Conservation (phyloP, 2,113 vertebrate genomes). For the Gobio gobio region DNA sequence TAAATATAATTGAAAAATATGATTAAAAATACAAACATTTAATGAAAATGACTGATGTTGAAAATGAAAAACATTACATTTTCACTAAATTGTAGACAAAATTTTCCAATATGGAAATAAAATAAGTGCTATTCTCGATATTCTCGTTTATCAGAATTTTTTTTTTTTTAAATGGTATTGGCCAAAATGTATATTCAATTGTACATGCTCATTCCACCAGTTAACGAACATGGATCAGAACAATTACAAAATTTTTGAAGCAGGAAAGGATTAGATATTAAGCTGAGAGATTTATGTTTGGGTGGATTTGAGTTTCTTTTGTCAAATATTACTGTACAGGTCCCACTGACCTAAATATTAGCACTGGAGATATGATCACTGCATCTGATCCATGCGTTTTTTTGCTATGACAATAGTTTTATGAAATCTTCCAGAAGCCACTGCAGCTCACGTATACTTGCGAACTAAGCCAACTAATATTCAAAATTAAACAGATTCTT, state of each 20-base stretch:
- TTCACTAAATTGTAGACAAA: neutral
- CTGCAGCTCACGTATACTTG: neutral
- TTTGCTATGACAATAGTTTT: neutral
- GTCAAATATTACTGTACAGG: neutral
- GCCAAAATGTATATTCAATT: too few relatives aligned
- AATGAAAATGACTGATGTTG: neutral
- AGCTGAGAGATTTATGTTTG: neutral
- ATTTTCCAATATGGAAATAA: neutral
- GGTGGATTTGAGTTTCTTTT: neutral
- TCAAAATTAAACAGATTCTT: slow-evolving; percentile 21
- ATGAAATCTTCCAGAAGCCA: neutral
- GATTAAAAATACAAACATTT: neutral
- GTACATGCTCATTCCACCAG: too few relatives aligned
- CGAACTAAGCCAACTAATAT: neutral
- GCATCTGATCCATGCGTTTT: neutral
- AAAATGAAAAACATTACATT: neutral
- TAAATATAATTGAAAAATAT: neutral
- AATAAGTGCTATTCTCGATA: neutral
- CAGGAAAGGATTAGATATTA: neutral
- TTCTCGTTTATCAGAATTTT: too few relatives aligned
- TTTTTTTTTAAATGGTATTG: too few relatives aligned
- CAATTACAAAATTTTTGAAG: neutral
- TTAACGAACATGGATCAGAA: neutral
- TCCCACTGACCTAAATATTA: slow-evolving; percentile 6
- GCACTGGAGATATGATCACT: neutral